These are phyloP conservation scores for Lytechinus variegatus DNA, from an alignment of 35 echinoderm and acorn worm species.

Conservation along the genomic window DNA sequence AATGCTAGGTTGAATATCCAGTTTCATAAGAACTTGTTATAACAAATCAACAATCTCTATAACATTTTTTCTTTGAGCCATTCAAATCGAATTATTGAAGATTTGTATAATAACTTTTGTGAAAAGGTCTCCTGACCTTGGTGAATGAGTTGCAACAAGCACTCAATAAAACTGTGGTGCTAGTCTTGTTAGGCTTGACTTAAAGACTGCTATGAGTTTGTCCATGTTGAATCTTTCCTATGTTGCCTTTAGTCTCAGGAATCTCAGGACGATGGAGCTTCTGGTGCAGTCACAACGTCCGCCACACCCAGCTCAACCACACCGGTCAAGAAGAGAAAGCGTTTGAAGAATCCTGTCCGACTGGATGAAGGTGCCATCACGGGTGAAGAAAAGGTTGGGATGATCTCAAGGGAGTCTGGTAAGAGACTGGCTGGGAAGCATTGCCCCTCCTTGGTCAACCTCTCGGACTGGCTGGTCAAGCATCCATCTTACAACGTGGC, in stretches of 20 bases:
- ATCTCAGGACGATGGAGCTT: constrained; percentile 35
- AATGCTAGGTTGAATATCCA: too few species aligned
- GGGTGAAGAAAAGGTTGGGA: constrained; percentile 85
- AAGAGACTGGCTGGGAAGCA: constrained; percentile 77
- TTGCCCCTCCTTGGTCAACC: constrained; percentile 70
- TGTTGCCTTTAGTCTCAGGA: not conserved
- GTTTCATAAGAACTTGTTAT: too few species aligned
- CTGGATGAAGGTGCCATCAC: constrained; percentile 67
- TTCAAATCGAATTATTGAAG: too few species aligned
- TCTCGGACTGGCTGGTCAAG: constrained; percentile 81
- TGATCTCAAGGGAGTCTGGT: constrained; percentile 74
- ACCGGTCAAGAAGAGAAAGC: constrained; percentile 69
- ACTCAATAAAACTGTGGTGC: too few species aligned
- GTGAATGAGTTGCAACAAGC: too few species aligned
- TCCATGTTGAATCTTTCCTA: not conserved
- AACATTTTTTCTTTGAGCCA: too few species aligned
- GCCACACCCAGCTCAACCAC: not conserved
- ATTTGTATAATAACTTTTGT: too few species aligned
- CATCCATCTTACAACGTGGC: constrained; percentile 80
- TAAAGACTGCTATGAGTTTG: too few species aligned
- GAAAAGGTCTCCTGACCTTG: too few species aligned
- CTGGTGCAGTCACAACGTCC: not conserved
- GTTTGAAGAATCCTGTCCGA: constrained; percentile 77
- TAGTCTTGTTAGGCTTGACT: too few species aligned
- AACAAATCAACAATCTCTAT: too few species aligned